Evolutionary conservation across 2,113 vertebrate species (phyloP).

Genomic region (Myotis lucifugus): DNA sequence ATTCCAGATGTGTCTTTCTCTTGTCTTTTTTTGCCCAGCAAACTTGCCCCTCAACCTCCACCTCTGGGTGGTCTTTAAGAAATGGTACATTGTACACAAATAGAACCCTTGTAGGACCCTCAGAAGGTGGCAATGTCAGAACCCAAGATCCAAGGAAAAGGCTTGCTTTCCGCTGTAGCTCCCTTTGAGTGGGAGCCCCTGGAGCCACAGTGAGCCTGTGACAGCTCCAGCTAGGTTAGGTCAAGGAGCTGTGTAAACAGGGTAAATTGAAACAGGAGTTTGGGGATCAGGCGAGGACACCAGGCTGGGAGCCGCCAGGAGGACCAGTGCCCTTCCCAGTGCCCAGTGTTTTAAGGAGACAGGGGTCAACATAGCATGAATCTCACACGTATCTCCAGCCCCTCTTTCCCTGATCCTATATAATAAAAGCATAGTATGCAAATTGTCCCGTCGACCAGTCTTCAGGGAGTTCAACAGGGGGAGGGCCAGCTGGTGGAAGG

Average conservation of each 20-base stretch:
- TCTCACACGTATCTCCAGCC: background rate
- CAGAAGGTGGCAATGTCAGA: background rate
- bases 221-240: background rate
- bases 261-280: background rate
- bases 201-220: background rate
- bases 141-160: background rate
- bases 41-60: background rate
- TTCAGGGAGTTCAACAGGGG: too few relatives aligned
- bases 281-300: background rate
- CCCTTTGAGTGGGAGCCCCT: background rate
- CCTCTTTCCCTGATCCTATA: background rate
- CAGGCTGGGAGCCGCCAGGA: background rate
- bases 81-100: background rate
- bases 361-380: background rate
- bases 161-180: background rate
- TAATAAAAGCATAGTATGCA: too few relatives aligned
- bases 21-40: conserved; percentile 1
- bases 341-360: background rate
- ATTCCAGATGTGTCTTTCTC: conserved; percentile 25
- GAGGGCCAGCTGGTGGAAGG: too few relatives aligned
- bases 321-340: background rate
- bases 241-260: background rate
- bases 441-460: too few relatives aligned
- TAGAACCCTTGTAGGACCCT: background rate
- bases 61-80: conserved; percentile 29